Conservation (phyloP, 2,113 vertebrate genomes). For the Neodontobutis hainanensis region DNA sequence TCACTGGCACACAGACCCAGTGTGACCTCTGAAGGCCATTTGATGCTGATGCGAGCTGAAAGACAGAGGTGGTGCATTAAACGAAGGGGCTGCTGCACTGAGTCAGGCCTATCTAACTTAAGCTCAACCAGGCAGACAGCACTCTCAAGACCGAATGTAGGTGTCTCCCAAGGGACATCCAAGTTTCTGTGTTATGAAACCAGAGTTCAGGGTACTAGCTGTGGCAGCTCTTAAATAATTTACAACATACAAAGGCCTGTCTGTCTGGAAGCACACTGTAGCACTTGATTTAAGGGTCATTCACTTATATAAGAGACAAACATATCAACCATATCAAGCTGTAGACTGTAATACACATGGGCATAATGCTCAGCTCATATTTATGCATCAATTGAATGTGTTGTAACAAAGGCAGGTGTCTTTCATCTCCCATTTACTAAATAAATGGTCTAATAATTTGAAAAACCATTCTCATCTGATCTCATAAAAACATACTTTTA, state of each 20-base stretch:
- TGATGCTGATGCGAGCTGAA: constrained; percentile 66
- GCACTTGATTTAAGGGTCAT: constrained; percentile 28
- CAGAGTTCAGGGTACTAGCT: constrained; percentile 21
- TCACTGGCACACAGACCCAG: constrained; percentile 27
- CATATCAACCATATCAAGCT: constrained; percentile 23
- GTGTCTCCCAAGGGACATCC: constrained; percentile 61
- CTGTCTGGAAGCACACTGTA: constrained; percentile 13
- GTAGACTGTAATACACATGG: constrained; percentile 25
- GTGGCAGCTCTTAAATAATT: constrained; percentile 55
- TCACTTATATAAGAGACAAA: neutral
- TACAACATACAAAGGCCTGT: constrained; percentile 30
- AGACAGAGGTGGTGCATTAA: constrained; percentile 66
- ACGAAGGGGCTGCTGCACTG: constrained; percentile 51
- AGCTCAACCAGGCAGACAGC: constrained; percentile 55
- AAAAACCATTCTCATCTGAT: too few relatives aligned
- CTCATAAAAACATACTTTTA: too few relatives aligned
- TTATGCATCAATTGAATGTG: too few relatives aligned
- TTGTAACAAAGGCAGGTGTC: too few relatives aligned
- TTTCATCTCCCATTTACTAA: too few relatives aligned
- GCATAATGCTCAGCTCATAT: too few relatives aligned
- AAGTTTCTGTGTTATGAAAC: constrained; percentile 56
- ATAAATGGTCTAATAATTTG: too few relatives aligned
- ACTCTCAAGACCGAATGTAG: constrained; percentile 53
- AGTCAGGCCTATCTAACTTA: constrained; percentile 54
- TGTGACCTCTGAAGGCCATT: constrained; percentile 37